A percentile compares a stretch with the other conserved stretches of the same genome.
Evolutionary conservation across 2,888 invertebrate genomes (phyloP).

Genomic region (Andrena minutula): DNA sequence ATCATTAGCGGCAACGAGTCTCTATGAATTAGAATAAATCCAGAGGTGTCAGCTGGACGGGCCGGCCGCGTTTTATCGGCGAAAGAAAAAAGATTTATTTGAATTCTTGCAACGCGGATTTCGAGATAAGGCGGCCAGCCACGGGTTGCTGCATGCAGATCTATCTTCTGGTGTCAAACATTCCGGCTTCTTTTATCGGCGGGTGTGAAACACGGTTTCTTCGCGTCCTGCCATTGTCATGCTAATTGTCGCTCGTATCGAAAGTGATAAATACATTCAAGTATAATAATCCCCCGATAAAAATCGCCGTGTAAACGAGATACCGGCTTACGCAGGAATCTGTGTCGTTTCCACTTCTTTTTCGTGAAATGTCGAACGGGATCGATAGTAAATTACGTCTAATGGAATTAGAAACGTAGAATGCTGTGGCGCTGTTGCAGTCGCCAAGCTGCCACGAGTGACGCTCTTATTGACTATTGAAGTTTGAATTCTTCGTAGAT

Average conservation of each 20-base stretch:
- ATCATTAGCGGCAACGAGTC: slow-evolving; percentile 60
- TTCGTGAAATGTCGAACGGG: not conserved
- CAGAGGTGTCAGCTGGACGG: slow-evolving; percentile 31
- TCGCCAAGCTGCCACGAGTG: too few species aligned
- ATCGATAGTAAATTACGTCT: slow-evolving; percentile 22
- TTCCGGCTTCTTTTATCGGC: slow-evolving; percentile 40
- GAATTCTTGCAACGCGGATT: slow-evolving; percentile 53
- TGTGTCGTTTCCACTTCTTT: slow-evolving; percentile 5
- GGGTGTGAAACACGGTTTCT: slow-evolving; percentile 39
- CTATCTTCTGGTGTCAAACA: slow-evolving; percentile 41
- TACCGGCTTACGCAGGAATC: not conserved
- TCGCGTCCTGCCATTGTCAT: slow-evolving; percentile 33
- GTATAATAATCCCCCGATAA: slow-evolving; percentile 6
- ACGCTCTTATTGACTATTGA: not conserved
- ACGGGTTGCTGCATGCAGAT: not conserved
- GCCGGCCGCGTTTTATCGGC: slow-evolving; percentile 27
- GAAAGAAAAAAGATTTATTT: slow-evolving; percentile 49
- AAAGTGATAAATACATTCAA: slow-evolving; percentile 20
- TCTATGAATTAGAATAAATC: slow-evolving; percentile 65
- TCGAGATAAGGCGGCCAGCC: slow-evolving; percentile 29
- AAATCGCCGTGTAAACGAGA: slow-evolving; percentile 22
- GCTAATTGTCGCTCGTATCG: slow-evolving; percentile 24
- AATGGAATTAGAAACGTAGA: slow-evolving; percentile 9
- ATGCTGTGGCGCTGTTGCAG: not conserved
- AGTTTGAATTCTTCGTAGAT: not conserved